Evolutionary conservation across 2,113 vertebrate species (phyloP).

Genomic region (Oxyura jamaicensis): DNA sequence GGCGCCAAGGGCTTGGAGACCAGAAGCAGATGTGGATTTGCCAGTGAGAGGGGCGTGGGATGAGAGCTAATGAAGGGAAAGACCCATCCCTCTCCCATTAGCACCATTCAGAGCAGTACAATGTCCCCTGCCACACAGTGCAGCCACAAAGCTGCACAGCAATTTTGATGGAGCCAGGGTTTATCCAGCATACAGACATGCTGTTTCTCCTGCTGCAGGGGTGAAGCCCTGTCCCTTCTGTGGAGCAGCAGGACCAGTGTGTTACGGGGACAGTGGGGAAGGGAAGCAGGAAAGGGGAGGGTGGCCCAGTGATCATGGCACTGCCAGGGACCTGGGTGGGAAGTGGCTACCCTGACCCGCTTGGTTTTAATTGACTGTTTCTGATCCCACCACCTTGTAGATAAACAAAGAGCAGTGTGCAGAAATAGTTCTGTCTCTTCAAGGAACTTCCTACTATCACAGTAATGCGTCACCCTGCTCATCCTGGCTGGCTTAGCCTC

Average conservation of each 20-base stretch:
- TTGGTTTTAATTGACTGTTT: not conserved
- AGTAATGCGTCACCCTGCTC: accelerated
- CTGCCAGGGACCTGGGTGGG: not conserved
- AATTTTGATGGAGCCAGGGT: accelerated
- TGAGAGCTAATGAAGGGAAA: not conserved
- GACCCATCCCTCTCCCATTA: not conserved
- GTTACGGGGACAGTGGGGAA: not conserved
- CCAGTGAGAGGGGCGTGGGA: not conserved
- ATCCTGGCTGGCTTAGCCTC: not conserved
- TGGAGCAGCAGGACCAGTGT: not conserved
- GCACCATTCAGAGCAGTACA: accelerated
- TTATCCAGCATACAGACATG: not conserved
- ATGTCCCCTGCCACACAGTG: accelerated
- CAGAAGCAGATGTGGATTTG: not conserved
- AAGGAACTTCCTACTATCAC: not conserved
- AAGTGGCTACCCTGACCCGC: not conserved
- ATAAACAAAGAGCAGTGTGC: not conserved
- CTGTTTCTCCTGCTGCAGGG: not conserved
- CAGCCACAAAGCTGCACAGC: not conserved
- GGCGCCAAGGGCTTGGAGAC: not conserved
- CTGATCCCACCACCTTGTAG: not conserved
- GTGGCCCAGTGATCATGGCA: not conserved
- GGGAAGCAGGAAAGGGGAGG: not conserved
- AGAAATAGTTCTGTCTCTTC: not conserved
- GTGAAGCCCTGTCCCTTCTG: not conserved